Base-by-base conservation (phyloP, 2,113 vertebrate species). In the Xerus inauris region DNA sequence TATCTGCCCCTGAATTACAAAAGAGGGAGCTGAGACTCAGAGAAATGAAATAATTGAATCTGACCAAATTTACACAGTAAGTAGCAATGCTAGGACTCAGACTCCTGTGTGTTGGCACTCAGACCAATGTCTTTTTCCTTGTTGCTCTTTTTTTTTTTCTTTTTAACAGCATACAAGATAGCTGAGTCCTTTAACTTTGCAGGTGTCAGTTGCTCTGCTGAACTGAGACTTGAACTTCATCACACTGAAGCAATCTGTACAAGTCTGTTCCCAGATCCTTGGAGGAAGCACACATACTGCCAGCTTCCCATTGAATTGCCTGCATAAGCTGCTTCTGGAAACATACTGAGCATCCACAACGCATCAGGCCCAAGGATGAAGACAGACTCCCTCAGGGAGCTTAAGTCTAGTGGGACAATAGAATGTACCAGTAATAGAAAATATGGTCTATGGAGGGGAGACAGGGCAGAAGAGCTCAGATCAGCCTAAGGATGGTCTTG, bases 1-100 rank as follows among this genome's bases (percentile, higher is more conserved):
- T 49, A 93, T 89, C 79, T 64, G n/a, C 42, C 24, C 42, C 51
- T 95, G 80, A 95, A 90, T 91, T 91, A 83, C 62, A 93, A 73
- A 89, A 22, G 32, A 91, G 42, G 69, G 45, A 88, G 24, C 73
- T 14, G 35, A 83, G 57, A 65, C 57, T 65, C 35, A 30, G 26
- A 45, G 35, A 87, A 71, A 84, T 93, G 71, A 94, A 87, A 59
- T 80, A 89, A 95, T 42, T 92, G 77, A 97, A 85, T 94, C 85
- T 72, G 71, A 84, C 67, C 64, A 65, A 92, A 57, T 91, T 96
- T 91, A 49, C 47, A 42, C 11, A 94, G 51, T 42, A 77, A 65
- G 47, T 17, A 19, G 26, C 26, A 54, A 8, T 65, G 71, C 73
- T 11, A 10, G 75, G 49, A 32, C 92, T 71, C 47, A 49, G 92